Conservation (phyloP, 2,888 invertebrate genomes). For the Melanargia galathea region DNA sequence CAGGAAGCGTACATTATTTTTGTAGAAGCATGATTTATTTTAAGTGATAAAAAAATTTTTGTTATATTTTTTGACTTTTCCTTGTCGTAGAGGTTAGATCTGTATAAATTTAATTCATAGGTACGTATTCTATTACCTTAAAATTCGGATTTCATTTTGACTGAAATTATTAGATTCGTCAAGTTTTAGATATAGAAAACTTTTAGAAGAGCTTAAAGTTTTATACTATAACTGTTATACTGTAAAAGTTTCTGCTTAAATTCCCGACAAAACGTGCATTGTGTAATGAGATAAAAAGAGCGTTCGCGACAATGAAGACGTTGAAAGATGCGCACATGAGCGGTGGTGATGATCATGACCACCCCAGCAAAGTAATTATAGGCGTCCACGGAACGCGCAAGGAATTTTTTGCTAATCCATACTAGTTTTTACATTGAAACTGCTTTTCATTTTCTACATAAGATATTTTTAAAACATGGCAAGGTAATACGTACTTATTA, state of each 20-base stretch:
- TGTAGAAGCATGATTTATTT: not conserved
- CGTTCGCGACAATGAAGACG: not conserved
- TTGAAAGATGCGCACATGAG: constrained; percentile 12
- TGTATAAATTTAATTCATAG: too few species aligned
- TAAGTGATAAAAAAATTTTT: too few species aligned
- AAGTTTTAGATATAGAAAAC: not conserved
- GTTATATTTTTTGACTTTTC: too few species aligned
- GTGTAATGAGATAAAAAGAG: not conserved
- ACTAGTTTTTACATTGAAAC: too few species aligned
- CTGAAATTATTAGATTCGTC: too few species aligned
- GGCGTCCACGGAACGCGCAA: not conserved
- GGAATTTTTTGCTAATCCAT: not conserved
- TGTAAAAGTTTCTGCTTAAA: not conserved
- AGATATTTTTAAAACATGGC: too few species aligned
- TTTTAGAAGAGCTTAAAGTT: too few species aligned
- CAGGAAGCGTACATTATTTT: not conserved
- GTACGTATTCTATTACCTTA: too few species aligned
- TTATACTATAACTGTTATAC: not conserved
- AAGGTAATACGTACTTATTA: too few species aligned
- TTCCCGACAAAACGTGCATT: not conserved
- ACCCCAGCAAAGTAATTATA: constrained; percentile 8
- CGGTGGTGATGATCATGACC: constrained; percentile 9
- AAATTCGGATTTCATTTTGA: too few species aligned
- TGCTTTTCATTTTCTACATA: too few species aligned
- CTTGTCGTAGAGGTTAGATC: too few species aligned